Percentiles rank a stretch among this genome's conserved stretches.
Conservation (phyloP, 2,797 vertebrate genomes). For the Lepilemur ruficaudatus region DNA sequence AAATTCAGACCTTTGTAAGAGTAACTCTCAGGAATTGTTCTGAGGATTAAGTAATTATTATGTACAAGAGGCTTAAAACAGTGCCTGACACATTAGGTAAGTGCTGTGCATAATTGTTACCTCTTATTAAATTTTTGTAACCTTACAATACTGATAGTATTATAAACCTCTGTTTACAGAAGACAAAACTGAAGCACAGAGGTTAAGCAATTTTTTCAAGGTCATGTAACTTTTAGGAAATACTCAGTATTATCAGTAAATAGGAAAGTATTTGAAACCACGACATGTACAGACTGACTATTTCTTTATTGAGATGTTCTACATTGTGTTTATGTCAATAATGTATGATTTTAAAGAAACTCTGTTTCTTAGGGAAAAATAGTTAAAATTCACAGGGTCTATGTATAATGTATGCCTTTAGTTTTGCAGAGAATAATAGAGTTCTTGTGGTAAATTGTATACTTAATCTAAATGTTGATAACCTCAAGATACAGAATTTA, state of each 20-base stretch:
- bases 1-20: background rate
- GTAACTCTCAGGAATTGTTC: background rate
- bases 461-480: background rate
- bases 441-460: background rate
- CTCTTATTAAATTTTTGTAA: background rate
- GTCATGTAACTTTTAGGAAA: background rate
- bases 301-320: background rate
- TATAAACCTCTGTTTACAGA: background rate
- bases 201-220: background rate
- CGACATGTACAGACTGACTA: background rate
- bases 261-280: background rate
- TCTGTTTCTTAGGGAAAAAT: background rate
- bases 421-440: background rate
- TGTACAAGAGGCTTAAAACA: background rate
- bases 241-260: background rate
- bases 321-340: background rate
- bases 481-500: background rate
- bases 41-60: background rate
- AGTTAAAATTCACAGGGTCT: background rate
- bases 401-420: background rate
- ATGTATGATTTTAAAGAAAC: background rate
- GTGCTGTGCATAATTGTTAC: background rate
- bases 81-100: background rate
- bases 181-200: background rate
- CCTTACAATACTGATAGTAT: background rate